These are phyloP conservation scores for Eupleurogrammus muticus DNA, from an alignment of 2,797 vertebrate species.

Conservation along the genomic window DNA sequence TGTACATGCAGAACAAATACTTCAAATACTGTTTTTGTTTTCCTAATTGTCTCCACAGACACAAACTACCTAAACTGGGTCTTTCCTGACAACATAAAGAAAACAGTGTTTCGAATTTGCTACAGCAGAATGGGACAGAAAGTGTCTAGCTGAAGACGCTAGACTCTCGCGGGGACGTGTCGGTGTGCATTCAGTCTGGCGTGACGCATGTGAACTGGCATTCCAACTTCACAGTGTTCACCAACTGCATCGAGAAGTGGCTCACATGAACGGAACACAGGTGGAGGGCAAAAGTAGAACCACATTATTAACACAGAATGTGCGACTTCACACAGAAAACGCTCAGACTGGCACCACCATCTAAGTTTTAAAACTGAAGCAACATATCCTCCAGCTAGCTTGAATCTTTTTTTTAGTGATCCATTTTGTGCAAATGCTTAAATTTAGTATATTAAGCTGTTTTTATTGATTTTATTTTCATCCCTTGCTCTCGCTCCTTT, in stretches of 20 bases:
- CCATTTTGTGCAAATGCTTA: background rate
- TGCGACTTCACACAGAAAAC: too few relatives aligned
- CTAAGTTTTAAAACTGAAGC: background rate
- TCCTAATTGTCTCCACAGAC: slow-evolving; percentile 74
- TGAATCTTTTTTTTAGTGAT: too few relatives aligned
- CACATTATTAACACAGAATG: too few relatives aligned
- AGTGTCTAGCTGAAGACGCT: slow-evolving; percentile 87
- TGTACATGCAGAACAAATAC: background rate
- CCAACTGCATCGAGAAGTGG: slow-evolving; percentile 86
- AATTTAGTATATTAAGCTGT: background rate
- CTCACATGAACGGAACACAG: slow-evolving; percentile 78
- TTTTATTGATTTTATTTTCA: slow-evolving; percentile 34
- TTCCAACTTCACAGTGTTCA: slow-evolving; percentile 86
- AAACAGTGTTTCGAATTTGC: slow-evolving; percentile 83
- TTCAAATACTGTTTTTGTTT: too few relatives aligned
- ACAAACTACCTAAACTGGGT: slow-evolving; percentile 83
- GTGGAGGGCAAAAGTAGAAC: background rate
- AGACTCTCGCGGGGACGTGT: slow-evolving; percentile 80
- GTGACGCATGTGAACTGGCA: slow-evolving; percentile 88
- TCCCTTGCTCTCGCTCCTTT: slow-evolving; percentile 85
- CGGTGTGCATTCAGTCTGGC: slow-evolving; percentile 76
- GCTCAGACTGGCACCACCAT: too few relatives aligned
- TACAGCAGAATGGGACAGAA: slow-evolving; percentile 85
- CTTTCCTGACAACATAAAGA: slow-evolving; percentile 80
- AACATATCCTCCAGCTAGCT: too few relatives aligned